Evolutionary conservation across 2,797 vertebrate genomes (phyloP).

Genomic region (Myiothlypis coronata): DNA sequence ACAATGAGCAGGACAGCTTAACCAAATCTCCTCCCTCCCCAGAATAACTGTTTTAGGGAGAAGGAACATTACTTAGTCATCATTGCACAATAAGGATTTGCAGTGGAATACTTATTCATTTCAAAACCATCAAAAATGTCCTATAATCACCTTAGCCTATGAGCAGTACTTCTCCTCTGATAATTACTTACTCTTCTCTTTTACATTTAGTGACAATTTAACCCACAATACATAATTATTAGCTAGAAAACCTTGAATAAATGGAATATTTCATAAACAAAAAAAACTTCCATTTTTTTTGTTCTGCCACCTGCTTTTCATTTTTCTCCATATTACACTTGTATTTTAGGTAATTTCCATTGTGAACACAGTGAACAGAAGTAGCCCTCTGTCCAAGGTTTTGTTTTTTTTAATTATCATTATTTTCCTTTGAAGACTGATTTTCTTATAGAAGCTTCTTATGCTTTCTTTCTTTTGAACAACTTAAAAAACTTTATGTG

Average conservation of each 20-base stretch:
- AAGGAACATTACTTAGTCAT: background rate
- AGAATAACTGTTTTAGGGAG: background rate
- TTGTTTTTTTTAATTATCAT: background rate
- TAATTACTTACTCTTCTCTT: background rate
- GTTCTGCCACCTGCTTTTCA: background rate
- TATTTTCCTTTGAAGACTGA: background rate
- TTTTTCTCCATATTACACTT: background rate
- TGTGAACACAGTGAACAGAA: background rate
- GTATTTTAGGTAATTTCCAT: background rate
- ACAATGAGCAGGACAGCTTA: background rate
- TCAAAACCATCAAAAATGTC: background rate
- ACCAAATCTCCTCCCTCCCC: background rate
- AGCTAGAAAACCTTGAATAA: background rate
- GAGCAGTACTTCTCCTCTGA: background rate
- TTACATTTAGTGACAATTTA: background rate
- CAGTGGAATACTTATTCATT: background rate
- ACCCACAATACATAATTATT: background rate
- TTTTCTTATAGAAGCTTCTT: background rate
- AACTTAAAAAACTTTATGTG: background rate
- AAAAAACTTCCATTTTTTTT: background rate
- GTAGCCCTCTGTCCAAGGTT: fast-evolving
- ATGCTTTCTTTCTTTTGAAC: background rate
- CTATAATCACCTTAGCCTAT: background rate
- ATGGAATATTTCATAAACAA: background rate
- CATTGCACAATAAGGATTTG: background rate